Evolutionary conservation across 2,797 vertebrate species (phyloP), one percentile per base, ranked within the genome.

Genomic region (Decapterus maruadsi): DNA sequence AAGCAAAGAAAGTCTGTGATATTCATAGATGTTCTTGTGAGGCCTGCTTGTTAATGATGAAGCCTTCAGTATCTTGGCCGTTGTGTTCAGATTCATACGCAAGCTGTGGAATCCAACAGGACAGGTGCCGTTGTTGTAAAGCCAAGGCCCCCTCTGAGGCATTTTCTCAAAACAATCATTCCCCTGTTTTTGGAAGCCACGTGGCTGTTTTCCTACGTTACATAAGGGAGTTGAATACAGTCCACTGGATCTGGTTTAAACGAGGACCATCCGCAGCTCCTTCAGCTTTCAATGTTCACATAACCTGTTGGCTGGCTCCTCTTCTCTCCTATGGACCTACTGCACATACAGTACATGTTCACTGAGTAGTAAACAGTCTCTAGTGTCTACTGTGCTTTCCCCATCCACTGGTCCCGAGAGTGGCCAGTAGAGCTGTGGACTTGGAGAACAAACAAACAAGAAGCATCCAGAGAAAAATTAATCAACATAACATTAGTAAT

Each of bases 141-240:
- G 81, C 85, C 71, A 77, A 82, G 48, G 55, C 73, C 54, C 59
- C 87, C 77, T 70, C 69, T 38, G 82, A 78, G 89, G 73, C 55
- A 34, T 78, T 83, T 74, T 57, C 78, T 72, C 62, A n/a, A 81
- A 86, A 87, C 83, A 90, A 82, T 91, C 79, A 68, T 78, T 77
- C 69, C 57, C 38, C 55, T 84, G 81, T 83, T 78, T 91, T 81
- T 82, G 66, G 73, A 84, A 67, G 77, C 81, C 87, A 83, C 71
- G 68, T 90, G 86, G 90, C 87, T 92, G 91, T 86, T 94, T 92
- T 91, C 70, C 72, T 81, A 51, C 83, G 71, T 90, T 88, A 77
- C 89, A 86, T 90, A 90, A 90, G 81, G 70, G 83, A 88, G 90
- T 76, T 87, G 69, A 84, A 85, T 68, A 57, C 86, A 87, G 88